Conservation (phyloP, 2,797 vertebrate genomes). For the Prunella strophiata region DNA sequence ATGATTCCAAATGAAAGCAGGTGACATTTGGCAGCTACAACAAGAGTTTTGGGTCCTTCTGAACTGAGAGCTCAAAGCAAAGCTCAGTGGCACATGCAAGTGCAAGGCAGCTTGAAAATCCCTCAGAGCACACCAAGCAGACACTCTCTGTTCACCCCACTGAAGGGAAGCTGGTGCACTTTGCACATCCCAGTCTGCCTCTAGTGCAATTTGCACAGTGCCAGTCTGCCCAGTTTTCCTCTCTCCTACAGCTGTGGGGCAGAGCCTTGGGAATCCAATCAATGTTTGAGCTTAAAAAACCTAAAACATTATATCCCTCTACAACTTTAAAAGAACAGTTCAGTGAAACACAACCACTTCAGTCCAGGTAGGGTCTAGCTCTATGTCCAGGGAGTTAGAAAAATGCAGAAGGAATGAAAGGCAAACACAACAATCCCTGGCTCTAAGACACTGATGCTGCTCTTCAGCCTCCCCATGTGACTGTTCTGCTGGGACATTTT, state of each 20-base stretch:
- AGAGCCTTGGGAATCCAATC: not conserved
- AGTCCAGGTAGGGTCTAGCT: not conserved
- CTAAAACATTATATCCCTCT: not conserved
- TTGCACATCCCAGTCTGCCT: not conserved
- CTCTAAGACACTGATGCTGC: not conserved
- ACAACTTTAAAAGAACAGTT: not conserved
- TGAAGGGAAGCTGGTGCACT: not conserved
- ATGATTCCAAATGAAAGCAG: constrained; percentile 27
- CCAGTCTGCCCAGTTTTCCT: not conserved
- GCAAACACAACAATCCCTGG: not conserved
- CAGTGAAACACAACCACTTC: constrained; percentile 4
- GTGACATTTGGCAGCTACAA: not conserved
- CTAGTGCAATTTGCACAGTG: not conserved
- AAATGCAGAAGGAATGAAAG: constrained; percentile 21
- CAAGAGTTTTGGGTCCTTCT: not conserved
- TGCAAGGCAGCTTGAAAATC: not conserved
- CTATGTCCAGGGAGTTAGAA: not conserved
- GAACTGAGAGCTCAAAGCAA: not conserved
- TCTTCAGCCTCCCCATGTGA: not conserved
- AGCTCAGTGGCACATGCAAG: not conserved
- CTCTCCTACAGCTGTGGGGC: not conserved
- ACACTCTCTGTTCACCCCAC: rapidly evolving
- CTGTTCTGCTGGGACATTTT: not conserved
- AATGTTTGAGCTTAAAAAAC: not conserved
- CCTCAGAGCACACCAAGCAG: not conserved